phyloP scores from a whole-genome alignment of 2,888 invertebrate genomes.

The Tortricodes alternella region DNA sequence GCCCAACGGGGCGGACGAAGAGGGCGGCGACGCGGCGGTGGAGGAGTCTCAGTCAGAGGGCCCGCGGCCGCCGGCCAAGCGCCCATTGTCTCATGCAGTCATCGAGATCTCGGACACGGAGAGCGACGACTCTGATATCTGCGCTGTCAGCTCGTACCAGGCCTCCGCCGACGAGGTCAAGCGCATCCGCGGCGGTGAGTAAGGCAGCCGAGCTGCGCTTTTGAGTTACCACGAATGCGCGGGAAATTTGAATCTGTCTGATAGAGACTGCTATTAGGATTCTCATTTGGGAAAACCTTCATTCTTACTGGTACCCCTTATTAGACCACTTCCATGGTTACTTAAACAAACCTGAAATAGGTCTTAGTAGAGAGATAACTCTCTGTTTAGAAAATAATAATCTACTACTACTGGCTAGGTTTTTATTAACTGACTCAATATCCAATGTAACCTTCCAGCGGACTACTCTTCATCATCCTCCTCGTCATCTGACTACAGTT shows the following conservation, averaged over 20 bases:
- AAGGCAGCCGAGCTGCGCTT: slow-evolving; percentile 26
- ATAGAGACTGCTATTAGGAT: background rate
- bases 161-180: slow-evolving; percentile 78
- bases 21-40: slow-evolving; percentile 43
- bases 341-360: no score
- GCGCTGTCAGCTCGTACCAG: slow-evolving; percentile 76
- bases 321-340: no score
- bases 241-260: slow-evolving; percentile 55
- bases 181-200: slow-evolving; percentile 73
- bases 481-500: slow-evolving; percentile 71
- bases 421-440: background rate
- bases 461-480: slow-evolving; percentile 68
- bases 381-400: no score
- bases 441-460: slow-evolving; percentile 42
- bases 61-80: slow-evolving; percentile 71
- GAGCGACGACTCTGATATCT: slow-evolving; percentile 78
- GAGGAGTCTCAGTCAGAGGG: slow-evolving; percentile 41
- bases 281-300: background rate
- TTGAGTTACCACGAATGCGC: slow-evolving; percentile 47
- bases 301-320: no score
- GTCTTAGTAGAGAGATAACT: no score
- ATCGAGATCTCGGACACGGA: slow-evolving; percentile 78
- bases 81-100: slow-evolving; percentile 58
- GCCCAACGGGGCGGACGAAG: slow-evolving; percentile 44
- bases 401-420: no score